Base-by-base conservation (phyloP, 2,888 invertebrate species). In the Catocala fraxini region DNA sequence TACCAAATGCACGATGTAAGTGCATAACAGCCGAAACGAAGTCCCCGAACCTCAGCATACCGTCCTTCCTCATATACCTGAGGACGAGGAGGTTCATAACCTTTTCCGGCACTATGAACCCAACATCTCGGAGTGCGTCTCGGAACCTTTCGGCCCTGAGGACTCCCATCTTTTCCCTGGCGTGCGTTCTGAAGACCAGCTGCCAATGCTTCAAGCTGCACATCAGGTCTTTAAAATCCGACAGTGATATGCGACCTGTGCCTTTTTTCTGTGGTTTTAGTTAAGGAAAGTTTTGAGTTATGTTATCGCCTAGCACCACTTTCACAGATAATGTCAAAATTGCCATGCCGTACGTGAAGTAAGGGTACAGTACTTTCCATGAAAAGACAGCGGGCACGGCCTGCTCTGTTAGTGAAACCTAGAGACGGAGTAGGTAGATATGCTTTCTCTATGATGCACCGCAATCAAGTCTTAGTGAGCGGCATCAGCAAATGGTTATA, bases 191-290 rank as follows among this genome's bases (percentile, higher is more conserved):
- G 89, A 98, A 98, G 1, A 98, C 85, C 25, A 97, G 96, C 83
- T 98, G 98, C 98, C 98, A 98, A 66, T 97, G 96, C 83, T 98
- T 98, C 51, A 98, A 89, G 81, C 98, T 98, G 80, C 97, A 98
- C 96, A 98, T 98, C 68, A 98, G 95, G 82, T 98, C 98, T 86
- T 98, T 98, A 88, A 98, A 98, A 83, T 98, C 98, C 56, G 95
- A 95, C 76, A 98, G 97, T 67, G 97, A 97, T 56, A 98, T 95
- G 65, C 98, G 95, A 0, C 98, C 98, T 39, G 96, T 96, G 58
- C 97, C 97, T 51, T 96, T 95, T 82, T 96, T 96, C 97, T 93
- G 88, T 57, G 35, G 4, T 35, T 42, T 11, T 42, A 9, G 79
- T 84, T 87, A 80, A 87, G 82, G 75, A 82, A 75, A 65, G 35